Percentiles rank a stretch among this genome's conserved stretches.
Evolutionary conservation across 2,888 invertebrate genomes (phyloP).

Genomic region (Caenorhabditis imperialis): DNA sequence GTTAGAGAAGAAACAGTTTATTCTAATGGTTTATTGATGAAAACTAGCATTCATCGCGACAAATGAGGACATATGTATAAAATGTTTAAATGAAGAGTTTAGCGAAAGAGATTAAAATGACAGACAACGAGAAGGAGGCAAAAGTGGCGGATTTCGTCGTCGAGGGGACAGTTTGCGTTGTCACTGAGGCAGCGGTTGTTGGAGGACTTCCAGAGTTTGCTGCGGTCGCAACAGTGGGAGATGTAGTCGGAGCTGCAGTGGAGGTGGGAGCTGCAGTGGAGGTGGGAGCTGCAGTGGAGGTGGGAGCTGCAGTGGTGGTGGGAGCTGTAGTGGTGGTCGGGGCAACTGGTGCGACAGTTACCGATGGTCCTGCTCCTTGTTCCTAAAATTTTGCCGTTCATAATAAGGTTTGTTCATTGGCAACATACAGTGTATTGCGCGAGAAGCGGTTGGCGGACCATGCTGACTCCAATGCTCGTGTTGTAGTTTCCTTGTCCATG

Average conservation of each 20-base stretch:
- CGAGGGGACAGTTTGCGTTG: too few species aligned
- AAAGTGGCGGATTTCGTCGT: constrained; percentile 8
- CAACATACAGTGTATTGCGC: constrained; percentile 62
- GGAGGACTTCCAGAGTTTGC: too few species aligned
- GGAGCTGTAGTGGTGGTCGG: not conserved
- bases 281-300: not conserved
- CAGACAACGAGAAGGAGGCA: constrained; percentile 16
- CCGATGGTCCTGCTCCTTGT: constrained; percentile 17
- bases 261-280: constrained; percentile 1
- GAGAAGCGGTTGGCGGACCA: constrained; percentile 63
- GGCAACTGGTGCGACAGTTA: not conserved
- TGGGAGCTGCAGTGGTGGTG: constrained; percentile 5
- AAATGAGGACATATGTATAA: not conserved
- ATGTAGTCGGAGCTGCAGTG: constrained; percentile 5
- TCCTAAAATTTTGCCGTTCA: constrained; percentile 18
- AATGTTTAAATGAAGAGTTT: constrained; percentile 29
- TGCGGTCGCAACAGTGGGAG: constrained; percentile 5
- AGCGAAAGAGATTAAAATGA: constrained; percentile 21
- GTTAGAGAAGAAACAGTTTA: too few species aligned
- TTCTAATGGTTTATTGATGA: too few species aligned
- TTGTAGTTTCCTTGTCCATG: constrained; percentile 60
- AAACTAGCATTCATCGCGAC: too few species aligned
- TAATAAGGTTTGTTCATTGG: not conserved
- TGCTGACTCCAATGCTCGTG: constrained; percentile 54
- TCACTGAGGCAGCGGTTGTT: too few species aligned